Percentiles rank a stretch among this genome's conserved stretches.
These are phyloP conservation scores for Drosophila robusta DNA, from an alignment of 2,888 invertebrate species.

Conservation along the genomic window DNA sequence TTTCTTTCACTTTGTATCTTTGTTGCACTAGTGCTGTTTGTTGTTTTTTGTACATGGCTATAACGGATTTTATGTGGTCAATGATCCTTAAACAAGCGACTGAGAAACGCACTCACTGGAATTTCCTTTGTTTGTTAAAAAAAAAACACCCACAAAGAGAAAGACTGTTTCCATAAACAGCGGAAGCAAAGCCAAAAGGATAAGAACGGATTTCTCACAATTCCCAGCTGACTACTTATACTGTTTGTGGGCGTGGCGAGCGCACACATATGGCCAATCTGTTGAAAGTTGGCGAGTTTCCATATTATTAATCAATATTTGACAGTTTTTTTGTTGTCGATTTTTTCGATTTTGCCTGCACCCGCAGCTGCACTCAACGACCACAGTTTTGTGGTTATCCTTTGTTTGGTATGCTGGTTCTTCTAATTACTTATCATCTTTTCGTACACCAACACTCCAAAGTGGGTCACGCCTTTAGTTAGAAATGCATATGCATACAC, in stretches of 20 bases:
- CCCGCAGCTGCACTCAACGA: constrained; percentile 20
- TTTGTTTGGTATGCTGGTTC: constrained; percentile 28
- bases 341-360: neutral
- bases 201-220: constrained; percentile 34
- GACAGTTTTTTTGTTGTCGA: constrained; percentile 12
- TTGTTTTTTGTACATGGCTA: constrained; percentile 50
- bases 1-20: constrained; percentile 21
- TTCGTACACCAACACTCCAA: constrained; percentile 12
- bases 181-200: constrained; percentile 43
- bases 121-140: constrained; percentile 38
- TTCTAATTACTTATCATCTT: constrained; percentile 37
- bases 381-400: constrained; percentile 19
- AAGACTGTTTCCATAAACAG: neutral
- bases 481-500: constrained; percentile 40
- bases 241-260: constrained; percentile 39
- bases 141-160: constrained; percentile 9
- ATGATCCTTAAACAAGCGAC: constrained; percentile 65
- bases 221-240: constrained; percentile 6
- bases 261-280: constrained; percentile 18
- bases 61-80: constrained; percentile 79
- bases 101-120: constrained; percentile 40
- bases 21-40: constrained; percentile 17
- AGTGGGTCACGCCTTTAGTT: constrained; percentile 49
- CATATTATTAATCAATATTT: constrained; percentile 33
- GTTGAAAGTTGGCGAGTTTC: constrained; percentile 34